Evolutionary conservation across 2,888 invertebrate species (phyloP).

Genomic region (Masnerella sp.): DNA sequence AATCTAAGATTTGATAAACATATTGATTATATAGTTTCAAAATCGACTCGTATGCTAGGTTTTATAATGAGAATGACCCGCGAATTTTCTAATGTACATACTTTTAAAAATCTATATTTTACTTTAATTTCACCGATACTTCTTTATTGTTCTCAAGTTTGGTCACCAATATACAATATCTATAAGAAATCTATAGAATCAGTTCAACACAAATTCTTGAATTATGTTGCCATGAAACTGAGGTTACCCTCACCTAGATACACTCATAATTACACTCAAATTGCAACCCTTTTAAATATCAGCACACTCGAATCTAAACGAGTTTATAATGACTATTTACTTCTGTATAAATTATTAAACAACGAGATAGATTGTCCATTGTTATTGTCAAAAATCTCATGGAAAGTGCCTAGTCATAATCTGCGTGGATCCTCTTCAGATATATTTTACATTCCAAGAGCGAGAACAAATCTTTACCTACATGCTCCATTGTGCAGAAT

Average conservation of each 20-base stretch:
- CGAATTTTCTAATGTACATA: background rate
- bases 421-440: background rate
- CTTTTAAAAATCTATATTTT: background rate
- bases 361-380: background rate
- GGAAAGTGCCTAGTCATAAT: background rate
- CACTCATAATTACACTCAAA: background rate
- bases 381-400: background rate
- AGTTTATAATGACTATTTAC: constrained; percentile 6
- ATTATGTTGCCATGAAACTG: background rate
- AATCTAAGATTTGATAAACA: background rate
- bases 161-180: background rate
- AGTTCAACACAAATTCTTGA: constrained; percentile 3
- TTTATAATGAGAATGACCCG: background rate
- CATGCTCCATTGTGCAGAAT: background rate
- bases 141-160: background rate
- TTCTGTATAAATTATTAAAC: background rate
- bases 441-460: background rate
- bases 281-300: background rate
- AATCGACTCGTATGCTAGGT: background rate
- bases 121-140: constrained; percentile 1
- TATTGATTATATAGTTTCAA: background rate
- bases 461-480: background rate
- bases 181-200: background rate
- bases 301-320: background rate
- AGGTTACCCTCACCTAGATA: background rate